phyloP scores from a whole-genome alignment of 2,113 vertebrate species.

The Pavo muticus region DNA sequence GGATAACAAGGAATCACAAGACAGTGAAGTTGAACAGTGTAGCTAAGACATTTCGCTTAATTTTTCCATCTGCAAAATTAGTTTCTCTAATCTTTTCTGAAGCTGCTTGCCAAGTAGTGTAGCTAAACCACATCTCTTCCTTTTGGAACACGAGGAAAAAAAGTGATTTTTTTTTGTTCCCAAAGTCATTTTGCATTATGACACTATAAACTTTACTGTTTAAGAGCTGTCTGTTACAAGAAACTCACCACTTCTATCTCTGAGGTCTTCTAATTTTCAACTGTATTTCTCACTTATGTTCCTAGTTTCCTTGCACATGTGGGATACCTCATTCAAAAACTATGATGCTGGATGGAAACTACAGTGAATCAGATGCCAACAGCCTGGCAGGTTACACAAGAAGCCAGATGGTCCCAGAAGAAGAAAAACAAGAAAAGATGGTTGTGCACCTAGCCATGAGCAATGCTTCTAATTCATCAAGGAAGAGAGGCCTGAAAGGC shows the following conservation, averaged over 20 bases:
- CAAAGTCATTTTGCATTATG: not conserved
- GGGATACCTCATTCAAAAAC: constrained; percentile 87
- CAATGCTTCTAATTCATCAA: constrained; percentile 80
- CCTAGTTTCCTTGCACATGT: constrained; percentile 83
- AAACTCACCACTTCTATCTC: not conserved
- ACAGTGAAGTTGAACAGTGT: not conserved
- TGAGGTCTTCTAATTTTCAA: not conserved
- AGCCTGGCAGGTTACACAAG: constrained; percentile 89
- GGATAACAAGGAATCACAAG: not conserved
- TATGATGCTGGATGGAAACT: constrained; percentile 90
- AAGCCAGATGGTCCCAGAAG: constrained; percentile 82
- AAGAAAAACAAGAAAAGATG: constrained; percentile 90
- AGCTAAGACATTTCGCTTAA: not conserved
- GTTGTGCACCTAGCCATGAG: constrained; percentile 88
- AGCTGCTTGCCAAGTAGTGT: not conserved
- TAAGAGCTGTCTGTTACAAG: not conserved
- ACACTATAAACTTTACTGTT: not conserved
- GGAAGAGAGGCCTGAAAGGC: constrained; percentile 84
- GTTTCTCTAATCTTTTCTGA: not conserved
- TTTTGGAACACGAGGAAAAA: not conserved
- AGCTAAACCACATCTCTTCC: not conserved
- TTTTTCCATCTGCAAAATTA: not conserved
- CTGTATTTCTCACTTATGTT: constrained; percentile 31
- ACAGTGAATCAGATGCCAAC: constrained; percentile 88
- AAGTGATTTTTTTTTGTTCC: not conserved